Evolutionary conservation across 2,888 invertebrate genomes (phyloP).

Genomic region (Brenthis daphne): DNA sequence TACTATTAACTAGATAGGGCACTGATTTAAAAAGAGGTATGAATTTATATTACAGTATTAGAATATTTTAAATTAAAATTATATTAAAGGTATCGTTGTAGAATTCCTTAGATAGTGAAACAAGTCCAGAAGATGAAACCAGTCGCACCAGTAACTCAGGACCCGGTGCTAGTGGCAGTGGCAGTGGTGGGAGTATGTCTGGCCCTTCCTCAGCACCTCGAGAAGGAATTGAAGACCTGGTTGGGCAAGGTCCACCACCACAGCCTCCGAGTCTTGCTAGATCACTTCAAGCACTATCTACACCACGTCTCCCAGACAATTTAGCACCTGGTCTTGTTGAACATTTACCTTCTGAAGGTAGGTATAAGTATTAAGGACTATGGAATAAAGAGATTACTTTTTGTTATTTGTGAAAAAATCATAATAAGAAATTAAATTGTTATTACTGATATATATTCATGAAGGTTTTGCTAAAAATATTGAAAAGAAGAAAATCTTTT

Average conservation of each 20-base stretch:
- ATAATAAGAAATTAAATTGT: no score
- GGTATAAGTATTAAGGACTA: neutral
- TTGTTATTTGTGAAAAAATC: no score
- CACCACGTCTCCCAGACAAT: constrained; percentile 82
- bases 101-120: constrained; percentile 75
- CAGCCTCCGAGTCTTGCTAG: constrained; percentile 82
- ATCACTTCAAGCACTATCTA: constrained; percentile 83
- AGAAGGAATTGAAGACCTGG: constrained; percentile 46
- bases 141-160: constrained; percentile 66
- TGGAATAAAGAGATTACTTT: neutral
- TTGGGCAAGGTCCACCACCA: constrained; percentile 64
- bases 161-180: constrained; percentile 61
- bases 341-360: constrained; percentile 88
- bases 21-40: no score
- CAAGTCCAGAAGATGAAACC: constrained; percentile 74
- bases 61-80: no score
- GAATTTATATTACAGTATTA: neutral
- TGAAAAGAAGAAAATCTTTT: no score
- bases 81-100: constrained; percentile 41
- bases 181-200: constrained; percentile 50
- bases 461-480: no score
- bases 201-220: constrained; percentile 43
- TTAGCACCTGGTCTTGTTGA: constrained; percentile 85
- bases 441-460: no score
- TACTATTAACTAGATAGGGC: no score